Base-by-base conservation (phyloP, 2,113 vertebrate genomes). In the Nothobranchius furzeri region DNA sequence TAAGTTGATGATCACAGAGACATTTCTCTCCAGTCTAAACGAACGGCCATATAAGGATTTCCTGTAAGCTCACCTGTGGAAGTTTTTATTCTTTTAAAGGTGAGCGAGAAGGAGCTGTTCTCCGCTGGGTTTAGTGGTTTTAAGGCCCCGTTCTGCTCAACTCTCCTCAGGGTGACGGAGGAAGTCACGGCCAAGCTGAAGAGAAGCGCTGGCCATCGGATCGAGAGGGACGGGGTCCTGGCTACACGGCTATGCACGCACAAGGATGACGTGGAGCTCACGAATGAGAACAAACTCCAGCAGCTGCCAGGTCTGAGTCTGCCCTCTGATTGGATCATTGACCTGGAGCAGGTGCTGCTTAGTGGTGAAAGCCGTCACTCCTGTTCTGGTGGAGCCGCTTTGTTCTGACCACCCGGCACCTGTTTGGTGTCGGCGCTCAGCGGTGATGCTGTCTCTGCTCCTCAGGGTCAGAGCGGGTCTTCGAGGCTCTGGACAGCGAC, bases 231-330 rank as follows among this genome's bases (percentile, higher is more conserved):
- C 7, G 96, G 96, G 40, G 97, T 99, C 75, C 81, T 98, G 78
- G 97, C 98, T n/a, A 99, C 96, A 0, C 92, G 94, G 62, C 94
- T 99, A 53, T 99, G 98, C 85, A 99, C 98, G 0, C 98, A 99
- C 88, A 98, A 96, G 84, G 95, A 98, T 46, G 98, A 99, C 0
- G 97, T 99, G 59, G 95, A 96, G 73, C 84, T 96, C 56, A 99
- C 96, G 8, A 99, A 99, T 0, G 88, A 95, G 73, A 95, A 84
- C 54, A 53, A 91, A 63, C 93, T 98, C 52, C 91, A 92, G 53
- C 93, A 96, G 70, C 91, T 99, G 0, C 84, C 95, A 88, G 98
- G 96, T 99, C 64, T 88, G 79, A 25, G 4, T 24, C 36, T 72
- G 24, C 9, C 0, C 0, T 79, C 30, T 42, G 43, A 43, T 63